Evolutionary conservation across 2,797 vertebrate species (phyloP).

Genomic region (Argya squamiceps): DNA sequence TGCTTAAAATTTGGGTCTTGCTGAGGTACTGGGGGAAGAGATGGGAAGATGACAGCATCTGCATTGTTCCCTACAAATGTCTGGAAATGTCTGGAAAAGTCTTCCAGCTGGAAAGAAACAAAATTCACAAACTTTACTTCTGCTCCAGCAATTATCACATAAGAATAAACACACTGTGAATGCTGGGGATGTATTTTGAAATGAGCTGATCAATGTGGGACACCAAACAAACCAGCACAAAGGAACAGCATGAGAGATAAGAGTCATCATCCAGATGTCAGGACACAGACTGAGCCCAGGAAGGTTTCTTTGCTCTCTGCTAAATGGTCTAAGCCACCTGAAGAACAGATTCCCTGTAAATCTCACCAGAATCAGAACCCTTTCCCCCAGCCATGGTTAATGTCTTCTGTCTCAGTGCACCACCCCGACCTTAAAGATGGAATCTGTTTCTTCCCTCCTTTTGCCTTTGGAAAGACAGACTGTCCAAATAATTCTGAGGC

Average conservation of each 20-base stretch:
- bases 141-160: constrained; percentile 22
- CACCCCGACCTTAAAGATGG: not conserved
- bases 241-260: not conserved
- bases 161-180: constrained; percentile 18
- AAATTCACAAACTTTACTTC: constrained; percentile 1
- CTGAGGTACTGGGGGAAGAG: not conserved
- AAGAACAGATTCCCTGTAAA: not conserved
- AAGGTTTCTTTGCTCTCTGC: not conserved
- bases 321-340: not conserved
- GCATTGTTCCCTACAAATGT: not conserved
- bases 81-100: not conserved
- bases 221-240: not conserved
- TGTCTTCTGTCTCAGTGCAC: not conserved
- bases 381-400: not conserved
- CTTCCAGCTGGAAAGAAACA: constrained; percentile 11
- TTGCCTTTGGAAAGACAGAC: not conserved
- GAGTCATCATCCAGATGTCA: not conserved
- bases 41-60: not conserved
- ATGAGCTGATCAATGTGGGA: not conserved
- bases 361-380: not conserved
- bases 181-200: constrained; percentile 20
- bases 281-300: not conserved
- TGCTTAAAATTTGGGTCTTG: not conserved
- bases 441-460: not conserved
- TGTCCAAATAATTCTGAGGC: not conserved